Evolutionary conservation across 2,888 invertebrate species (phyloP), one percentile per base, ranked within the genome.

Genomic region (Empis stercorea): DNA sequence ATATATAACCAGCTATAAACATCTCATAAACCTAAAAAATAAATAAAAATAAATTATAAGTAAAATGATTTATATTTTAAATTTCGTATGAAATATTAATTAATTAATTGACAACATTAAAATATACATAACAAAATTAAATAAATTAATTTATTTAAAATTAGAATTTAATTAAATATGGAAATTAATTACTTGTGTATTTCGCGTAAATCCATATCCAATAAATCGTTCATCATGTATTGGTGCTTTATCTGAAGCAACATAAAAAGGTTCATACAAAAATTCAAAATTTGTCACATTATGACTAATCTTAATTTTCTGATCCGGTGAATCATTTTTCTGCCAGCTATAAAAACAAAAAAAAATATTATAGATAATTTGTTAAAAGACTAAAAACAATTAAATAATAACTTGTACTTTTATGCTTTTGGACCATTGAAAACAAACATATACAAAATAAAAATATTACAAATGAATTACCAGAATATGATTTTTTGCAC

Each of bases 211-310:
- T 46, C 92, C 92, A 66, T 92, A 92, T 30, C 92, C 92, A 44
- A 89, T 73, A 70, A 92, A 93, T 47, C 91, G 72, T 68, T 92
- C 91, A 61, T 92, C 91, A 59, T 92, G 89, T 0, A 80, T 73
- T 1, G 92, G 91, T 17, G 81, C 87, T 43, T 77, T 79, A 64
- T 91, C 89, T 3, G 78, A 72, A 2, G 89, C 83, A 46, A 92
- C 84, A 71, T 91, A 93, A 71, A 92, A 92, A 1, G 92, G 92
- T 70, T 93, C 92, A 70, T 92, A 93, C 51, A 91, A 78, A 63
- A 91, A 82, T 71, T 79, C 78, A 65, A 82, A 83, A 69, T 83
- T 83, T 10, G 87, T 88, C 50, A 92, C 89, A 57, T 81, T 80
- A 68, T 92, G 89, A 61, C 87, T 89, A 44, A 91, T 74, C 62